A percentile compares a stretch with the other conserved stretches of the same genome.
Evolutionary conservation across 2,888 invertebrate genomes (phyloP).

Genomic region (Megalurothrips usitatus): DNA sequence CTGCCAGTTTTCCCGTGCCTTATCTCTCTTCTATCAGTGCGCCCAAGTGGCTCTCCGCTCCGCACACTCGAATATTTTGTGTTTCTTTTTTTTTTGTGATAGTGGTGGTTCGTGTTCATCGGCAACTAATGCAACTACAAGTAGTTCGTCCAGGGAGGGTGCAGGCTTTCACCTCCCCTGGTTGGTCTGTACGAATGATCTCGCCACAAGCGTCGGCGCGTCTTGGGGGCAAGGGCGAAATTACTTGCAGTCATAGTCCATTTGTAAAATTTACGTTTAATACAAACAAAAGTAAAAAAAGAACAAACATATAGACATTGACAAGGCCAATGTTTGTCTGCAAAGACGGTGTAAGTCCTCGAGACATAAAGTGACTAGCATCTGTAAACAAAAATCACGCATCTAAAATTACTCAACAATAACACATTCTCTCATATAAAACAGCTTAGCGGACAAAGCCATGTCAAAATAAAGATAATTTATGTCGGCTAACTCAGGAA

Average conservation of each 20-base stretch:
- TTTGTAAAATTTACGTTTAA: neutral
- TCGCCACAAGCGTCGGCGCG: neutral
- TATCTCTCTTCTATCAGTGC: too few relatives aligned
- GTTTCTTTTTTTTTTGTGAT: too few relatives aligned
- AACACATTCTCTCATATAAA: neutral
- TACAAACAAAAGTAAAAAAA: conserved; percentile 26
- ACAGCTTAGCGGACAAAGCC: conserved; percentile 3
- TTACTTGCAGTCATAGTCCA: neutral
- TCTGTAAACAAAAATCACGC: conserved; percentile 22
- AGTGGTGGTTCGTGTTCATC: too few relatives aligned
- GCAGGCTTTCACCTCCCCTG: too few relatives aligned
- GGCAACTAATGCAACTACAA: too few relatives aligned
- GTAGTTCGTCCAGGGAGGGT: too few relatives aligned
- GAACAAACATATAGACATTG: conserved; percentile 23
- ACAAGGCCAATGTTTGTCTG: conserved; percentile 9
- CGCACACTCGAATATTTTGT: too few relatives aligned
- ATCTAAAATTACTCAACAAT: conserved; percentile 23
- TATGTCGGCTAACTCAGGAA: neutral
- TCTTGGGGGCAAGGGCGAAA: neutral
- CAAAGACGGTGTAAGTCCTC: neutral
- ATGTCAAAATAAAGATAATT: conserved; percentile 7
- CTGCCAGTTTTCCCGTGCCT: too few relatives aligned
- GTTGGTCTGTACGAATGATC: too few relatives aligned
- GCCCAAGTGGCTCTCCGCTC: too few relatives aligned
- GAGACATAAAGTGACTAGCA: conserved; percentile 18